Base-by-base conservation (phyloP, 2,113 vertebrate species). In the Rhizomys pruinosus region DNA sequence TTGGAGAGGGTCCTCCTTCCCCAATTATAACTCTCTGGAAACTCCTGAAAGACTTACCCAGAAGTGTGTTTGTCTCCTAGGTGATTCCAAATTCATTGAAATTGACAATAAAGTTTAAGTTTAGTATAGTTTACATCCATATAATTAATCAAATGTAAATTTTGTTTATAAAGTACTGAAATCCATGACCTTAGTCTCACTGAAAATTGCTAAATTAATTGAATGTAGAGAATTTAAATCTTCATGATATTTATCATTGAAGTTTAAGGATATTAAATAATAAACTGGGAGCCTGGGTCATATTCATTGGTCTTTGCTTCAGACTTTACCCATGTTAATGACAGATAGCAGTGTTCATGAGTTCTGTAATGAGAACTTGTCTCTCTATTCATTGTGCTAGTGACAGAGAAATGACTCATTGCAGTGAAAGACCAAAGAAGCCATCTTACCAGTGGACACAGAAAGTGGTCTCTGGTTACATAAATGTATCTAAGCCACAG, bases 111-210 rank as follows among this genome's bases (percentile, higher is more conserved):
- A 37, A 79, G 55, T 6, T 79, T 79, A n/a, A n/a, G 52, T 25
- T 34, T 37, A 59, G 27, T 44, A 39, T 32, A 47, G 63, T 52
- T 47, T 74, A 39, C 42, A 72, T 86, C 85, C 57, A 74, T 47
- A 55, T 47, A 91, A 86, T 92, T 93, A 84, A 89, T 85, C 74
- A 87, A 92, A 89, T 71, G 32, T 74, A 88, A 63, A 81, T 91
- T 84, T 92, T 63, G 57, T 71, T 90, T 92, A 63, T 79, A 63
- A 80, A 80, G 37, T 69, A 44, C 71, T 82, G 39, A 84, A 85
- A 80, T 59, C 39, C 57, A 10, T 91, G 87, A 57, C 34, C 34
- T 93, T 1, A 1, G 29, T 92, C 81, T 93, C 71, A 69, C 27
- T 87, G 68, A n/a, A 61, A 47, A 69, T 93, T 55, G 64, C 27